phyloP scores from a whole-genome alignment of 2,888 invertebrate species.

The Eristalis tenax region DNA sequence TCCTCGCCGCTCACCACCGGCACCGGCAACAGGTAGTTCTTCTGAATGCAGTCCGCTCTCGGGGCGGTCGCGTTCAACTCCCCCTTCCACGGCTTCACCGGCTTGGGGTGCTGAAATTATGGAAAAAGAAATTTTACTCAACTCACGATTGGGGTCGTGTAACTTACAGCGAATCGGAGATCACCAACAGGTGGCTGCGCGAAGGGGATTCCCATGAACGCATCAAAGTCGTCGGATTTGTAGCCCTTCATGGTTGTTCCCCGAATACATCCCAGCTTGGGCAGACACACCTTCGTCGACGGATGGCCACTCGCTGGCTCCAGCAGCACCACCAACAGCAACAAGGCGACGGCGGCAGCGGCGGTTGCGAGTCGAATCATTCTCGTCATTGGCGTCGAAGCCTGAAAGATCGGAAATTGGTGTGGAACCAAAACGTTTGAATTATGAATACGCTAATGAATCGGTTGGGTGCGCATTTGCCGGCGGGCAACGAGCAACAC shows the following conservation, averaged over 20 bases:
- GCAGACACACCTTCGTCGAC: slow-evolving; percentile 74
- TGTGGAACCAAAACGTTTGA: neutral
- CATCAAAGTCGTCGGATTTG: slow-evolving; percentile 76
- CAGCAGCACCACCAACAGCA: neutral
- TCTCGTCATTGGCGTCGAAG: neutral
- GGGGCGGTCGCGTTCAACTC: slow-evolving; percentile 77
- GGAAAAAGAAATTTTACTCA: neutral
- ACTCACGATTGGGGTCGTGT: neutral
- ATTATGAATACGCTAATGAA: slow-evolving; percentile 16
- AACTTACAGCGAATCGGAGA: slow-evolving; percentile 78
- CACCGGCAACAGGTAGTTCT: slow-evolving; percentile 77
- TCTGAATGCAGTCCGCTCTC: slow-evolving; percentile 81
- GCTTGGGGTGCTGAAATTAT: slow-evolving; percentile 76
- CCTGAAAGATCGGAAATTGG: neutral
- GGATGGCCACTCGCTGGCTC: slow-evolving; percentile 4
- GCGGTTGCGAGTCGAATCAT: neutral
- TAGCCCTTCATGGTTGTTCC: slow-evolving; percentile 76
- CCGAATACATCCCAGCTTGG: slow-evolving; percentile 75
- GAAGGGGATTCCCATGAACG: slow-evolving; percentile 79
- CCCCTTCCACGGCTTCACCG: slow-evolving; percentile 74
- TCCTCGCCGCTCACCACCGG: slow-evolving; percentile 80
- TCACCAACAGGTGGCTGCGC: slow-evolving; percentile 78
- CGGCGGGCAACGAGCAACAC: slow-evolving; percentile 10
- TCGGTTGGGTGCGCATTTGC: neutral
- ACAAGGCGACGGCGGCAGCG: neutral